Base-by-base conservation (phyloP, 2,113 vertebrate species). In the Nicator chloris region DNA sequence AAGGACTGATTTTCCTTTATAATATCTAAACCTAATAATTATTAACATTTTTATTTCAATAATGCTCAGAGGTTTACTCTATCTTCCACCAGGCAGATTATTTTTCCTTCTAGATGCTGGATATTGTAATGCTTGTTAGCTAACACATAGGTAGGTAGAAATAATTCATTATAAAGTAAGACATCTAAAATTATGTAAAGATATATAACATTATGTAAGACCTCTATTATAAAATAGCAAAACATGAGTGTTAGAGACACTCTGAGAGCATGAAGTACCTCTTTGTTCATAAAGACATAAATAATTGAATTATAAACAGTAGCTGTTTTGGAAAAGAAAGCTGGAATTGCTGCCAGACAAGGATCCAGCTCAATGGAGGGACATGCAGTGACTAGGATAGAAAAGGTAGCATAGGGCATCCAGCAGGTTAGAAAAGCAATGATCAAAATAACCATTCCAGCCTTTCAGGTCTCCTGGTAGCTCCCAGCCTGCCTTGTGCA, bases 261-360 rank as follows among this genome's bases (percentile, higher is more conserved):
- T 84, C 13, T 54, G 39, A 91, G 35, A 94, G n/a, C 49, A 81
- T 77, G 88, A 51, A 17, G 37, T 98, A 99, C 98, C 98, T 99
- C 98, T 91, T 98, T 99, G 97, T 99, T 99, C 99, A 99, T 99
- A 90, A 98, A 99, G 92, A 98, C 99, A 59, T 99, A 99, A 97
- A 99, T 99, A 93, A 99, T 51, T 19, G 99, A 99, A 92, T 99
- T 99, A 95, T 99, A 99, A 86, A 99, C 98, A 2, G 98, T 97
- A 20, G 99, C 98, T 13, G 98, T 99, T 97, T 99, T 99, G 79
- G 99, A 98, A 89, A 99, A 99, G 96, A 99, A 99, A 66, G 99
- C 98, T 1, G 98, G 99, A 59, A 99, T 96, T 86, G 98, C 97
- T 45, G 98, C 97, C 94, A 99, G 94, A 21, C 97, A 96, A 50